Evolutionary conservation across 2,113 vertebrate genomes (phyloP), one percentile per base, ranked within the genome.

Genomic region (Phainopepla nitens): DNA sequence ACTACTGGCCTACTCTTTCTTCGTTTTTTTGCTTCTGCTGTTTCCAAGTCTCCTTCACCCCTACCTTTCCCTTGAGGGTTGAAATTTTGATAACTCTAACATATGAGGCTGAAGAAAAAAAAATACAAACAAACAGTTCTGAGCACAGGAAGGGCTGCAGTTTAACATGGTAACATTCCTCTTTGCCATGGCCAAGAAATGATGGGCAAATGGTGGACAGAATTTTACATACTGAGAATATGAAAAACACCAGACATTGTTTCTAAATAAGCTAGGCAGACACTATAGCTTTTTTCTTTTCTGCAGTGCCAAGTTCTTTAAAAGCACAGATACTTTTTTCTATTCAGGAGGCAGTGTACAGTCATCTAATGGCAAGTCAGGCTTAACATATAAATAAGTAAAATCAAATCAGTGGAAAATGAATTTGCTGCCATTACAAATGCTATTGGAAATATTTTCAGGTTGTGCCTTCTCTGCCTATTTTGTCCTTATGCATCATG

Each of bases 31-130:
- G 18, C 50, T 90, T 71, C 71, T 71, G 61, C 33, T 66, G 33
- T 82, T 94, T 82, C 35, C n/a, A 62, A 66, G 19, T 18, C 35
- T 87, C 60, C 25, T 57, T 49, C 21, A 28, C 29, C 19, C 3
- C 39, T 44, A 7, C 13, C 27, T 70, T 58, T 82, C n/a, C 70
- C 69, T 76, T 51, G 66, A 72, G 60, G 33, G 39, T 22, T 51
- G 56, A 95, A 81, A 93, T 81, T 49, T 89, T 94, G 85, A 73
- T 87, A 93, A 85, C 64, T 80, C 79, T 79, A 87, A 53, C 51
- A 81, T 78, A 17, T 60, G 86, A 94, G 33, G 47, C 25, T 90
- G 58, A 87, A 60, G 27, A 15, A 49, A 69, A 71, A 53, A 44
- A 47, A 51, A 19, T 20, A 53, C 66, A 53, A 11, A 51, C 31